Evolutionary conservation across 2,797 vertebrate genomes (phyloP).

Genomic region (Prionace glauca): DNA sequence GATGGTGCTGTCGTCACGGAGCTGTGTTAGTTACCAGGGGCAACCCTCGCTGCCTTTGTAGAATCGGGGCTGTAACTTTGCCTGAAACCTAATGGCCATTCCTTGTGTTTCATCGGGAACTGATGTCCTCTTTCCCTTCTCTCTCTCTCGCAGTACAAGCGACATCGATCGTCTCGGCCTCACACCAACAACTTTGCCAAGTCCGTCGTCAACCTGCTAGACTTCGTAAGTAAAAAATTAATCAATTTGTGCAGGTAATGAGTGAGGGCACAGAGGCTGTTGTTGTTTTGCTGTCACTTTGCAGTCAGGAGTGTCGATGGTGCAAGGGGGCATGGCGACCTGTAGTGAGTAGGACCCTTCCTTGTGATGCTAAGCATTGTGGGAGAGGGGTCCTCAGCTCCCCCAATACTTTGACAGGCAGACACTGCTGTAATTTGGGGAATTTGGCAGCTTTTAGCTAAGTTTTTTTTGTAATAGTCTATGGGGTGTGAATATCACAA

Average conservation of each 20-base stretch:
- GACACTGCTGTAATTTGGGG: neutral
- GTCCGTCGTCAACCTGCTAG: slow-evolving; percentile 92
- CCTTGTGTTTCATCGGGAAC: neutral
- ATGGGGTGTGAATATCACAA: neutral
- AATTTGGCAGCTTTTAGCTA: neutral
- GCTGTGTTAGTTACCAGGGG: too few relatives aligned
- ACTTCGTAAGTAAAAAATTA: slow-evolving; percentile 76
- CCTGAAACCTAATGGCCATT: neutral
- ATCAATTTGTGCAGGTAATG: neutral
- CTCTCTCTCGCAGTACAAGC: slow-evolving; percentile 70
- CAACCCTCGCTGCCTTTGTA: neutral
- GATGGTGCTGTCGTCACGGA: too few relatives aligned
- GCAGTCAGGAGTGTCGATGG: neutral
- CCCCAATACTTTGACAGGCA: too few relatives aligned
- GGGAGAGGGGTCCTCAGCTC: neutral
- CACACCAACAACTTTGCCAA: slow-evolving; percentile 87
- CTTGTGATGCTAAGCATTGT: neutral
- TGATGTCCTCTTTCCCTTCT: neutral
- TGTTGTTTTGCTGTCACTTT: neutral
- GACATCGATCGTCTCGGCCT: slow-evolving; percentile 71
- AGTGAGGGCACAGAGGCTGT: too few relatives aligned
- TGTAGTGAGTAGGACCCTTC: neutral
- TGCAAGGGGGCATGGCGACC: neutral
- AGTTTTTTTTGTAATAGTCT: neutral
- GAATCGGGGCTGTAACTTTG: neutral